Percentiles rank a stretch among this genome's conserved stretches.
phyloP scores from a whole-genome alignment of 2,888 invertebrate species.

The Gerosis bhagava region DNA sequence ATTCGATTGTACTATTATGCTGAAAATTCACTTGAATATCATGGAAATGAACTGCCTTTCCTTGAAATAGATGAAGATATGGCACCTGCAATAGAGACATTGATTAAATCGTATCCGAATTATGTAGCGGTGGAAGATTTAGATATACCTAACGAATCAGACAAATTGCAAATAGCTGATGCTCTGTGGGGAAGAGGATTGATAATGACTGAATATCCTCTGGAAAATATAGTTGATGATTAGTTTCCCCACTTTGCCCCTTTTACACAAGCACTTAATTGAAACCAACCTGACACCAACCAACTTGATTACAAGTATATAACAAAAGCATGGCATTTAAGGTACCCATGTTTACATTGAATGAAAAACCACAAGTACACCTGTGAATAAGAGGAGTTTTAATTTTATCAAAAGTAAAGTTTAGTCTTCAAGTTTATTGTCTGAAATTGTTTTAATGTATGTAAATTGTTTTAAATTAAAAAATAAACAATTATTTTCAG shows the following conservation, averaged over 20 bases:
- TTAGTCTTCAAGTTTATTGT: too few species aligned
- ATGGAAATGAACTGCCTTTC: slow-evolving; percentile 87
- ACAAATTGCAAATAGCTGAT: slow-evolving; percentile 85
- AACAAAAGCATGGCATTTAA: too few species aligned
- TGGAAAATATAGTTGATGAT: slow-evolving; percentile 71
- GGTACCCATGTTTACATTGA: too few species aligned
- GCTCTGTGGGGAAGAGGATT: slow-evolving; percentile 93
- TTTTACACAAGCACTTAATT: too few species aligned
- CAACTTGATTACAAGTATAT: too few species aligned
- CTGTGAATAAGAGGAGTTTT: too few species aligned
- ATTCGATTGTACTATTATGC: slow-evolving; percentile 90
- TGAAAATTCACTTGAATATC: slow-evolving; percentile 94
- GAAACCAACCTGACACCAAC: too few species aligned
- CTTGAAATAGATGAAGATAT: slow-evolving; percentile 88
- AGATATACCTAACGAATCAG: slow-evolving; percentile 83
- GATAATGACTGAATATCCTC: slow-evolving; percentile 86
- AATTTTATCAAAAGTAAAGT: too few species aligned
- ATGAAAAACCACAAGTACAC: too few species aligned
- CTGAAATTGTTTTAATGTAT: too few species aligned
- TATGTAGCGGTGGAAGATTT: slow-evolving; percentile 88
- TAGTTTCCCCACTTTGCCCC: too few species aligned
- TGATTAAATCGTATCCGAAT: slow-evolving; percentile 89
- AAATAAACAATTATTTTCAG: not conserved
- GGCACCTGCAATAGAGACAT: slow-evolving; percentile 86
- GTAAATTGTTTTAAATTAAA: too few species aligned